Conservation (phyloP, 1,140 invertebrate species). For the Eriosoma lanigerum region DNA sequence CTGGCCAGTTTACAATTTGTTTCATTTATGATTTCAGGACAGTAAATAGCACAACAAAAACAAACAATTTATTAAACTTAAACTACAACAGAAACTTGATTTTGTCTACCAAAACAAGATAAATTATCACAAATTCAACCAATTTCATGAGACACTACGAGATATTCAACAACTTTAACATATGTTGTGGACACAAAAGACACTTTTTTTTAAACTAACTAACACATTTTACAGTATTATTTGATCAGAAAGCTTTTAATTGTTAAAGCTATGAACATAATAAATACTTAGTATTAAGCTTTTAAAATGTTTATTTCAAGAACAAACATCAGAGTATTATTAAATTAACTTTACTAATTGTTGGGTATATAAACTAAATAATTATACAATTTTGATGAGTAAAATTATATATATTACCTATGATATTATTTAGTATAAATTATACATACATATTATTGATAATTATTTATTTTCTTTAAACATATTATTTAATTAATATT, state of each 20-base stretch:
- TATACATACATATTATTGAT: background rate
- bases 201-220: constrained; percentile 40
- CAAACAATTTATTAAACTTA: constrained; percentile 43
- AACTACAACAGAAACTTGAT: constrained; percentile 44
- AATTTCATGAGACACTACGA: constrained; percentile 42
- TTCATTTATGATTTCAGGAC: constrained; percentile 51
- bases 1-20: constrained; percentile 14
- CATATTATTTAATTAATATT: too few species aligned
- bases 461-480: constrained; percentile 7
- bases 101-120: constrained; percentile 40
- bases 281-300: constrained; percentile 20
- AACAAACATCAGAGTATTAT: background rate
- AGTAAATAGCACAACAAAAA: constrained; percentile 42
- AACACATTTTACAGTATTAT: constrained; percentile 37
- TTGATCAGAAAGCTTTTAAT: constrained; percentile 6
- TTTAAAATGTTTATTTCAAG: constrained; percentile 1
- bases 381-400: background rate
- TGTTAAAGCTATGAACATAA: constrained; percentile 25
- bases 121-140: constrained; percentile 47
- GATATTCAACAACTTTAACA: constrained; percentile 43
- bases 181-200: constrained; percentile 38
- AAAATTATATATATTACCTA: too few species aligned
- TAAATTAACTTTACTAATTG: constrained; percentile 1
- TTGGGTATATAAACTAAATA: background rate
- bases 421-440: too few species aligned